These are phyloP conservation scores for Bimastos eiseni DNA, from an alignment of 2,888 invertebrate species.

Conservation along the genomic window DNA sequence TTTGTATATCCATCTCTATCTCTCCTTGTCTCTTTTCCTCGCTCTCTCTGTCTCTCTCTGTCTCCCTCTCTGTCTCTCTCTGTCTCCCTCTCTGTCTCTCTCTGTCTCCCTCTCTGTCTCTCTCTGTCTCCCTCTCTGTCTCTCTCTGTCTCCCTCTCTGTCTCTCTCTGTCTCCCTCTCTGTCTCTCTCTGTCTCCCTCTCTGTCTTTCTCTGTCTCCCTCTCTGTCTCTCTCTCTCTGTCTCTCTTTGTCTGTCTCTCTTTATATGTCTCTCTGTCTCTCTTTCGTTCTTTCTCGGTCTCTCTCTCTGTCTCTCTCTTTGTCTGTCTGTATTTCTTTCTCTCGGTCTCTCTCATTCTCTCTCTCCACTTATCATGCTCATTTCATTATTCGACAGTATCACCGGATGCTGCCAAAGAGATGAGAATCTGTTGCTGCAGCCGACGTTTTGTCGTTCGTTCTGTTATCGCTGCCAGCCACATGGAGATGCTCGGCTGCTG, in stretches of 20 bases:
- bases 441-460: background rate
- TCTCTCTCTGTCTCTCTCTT: background rate
- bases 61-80: background rate
- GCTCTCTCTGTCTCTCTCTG: background rate
- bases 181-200: no score
- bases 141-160: no score
- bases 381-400: background rate
- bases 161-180: no score
- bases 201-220: no score
- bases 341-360: background rate
- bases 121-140: no score
- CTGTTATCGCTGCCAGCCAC: background rate
- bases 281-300: no score
- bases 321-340: background rate
- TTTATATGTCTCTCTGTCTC: no score
- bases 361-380: background rate
- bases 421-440: background rate
- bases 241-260: no score
- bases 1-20: no score
- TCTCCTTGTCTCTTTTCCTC: background rate
- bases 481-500: background rate
- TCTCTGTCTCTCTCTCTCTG: no score
- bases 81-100: background rate
- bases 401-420: background rate
- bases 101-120: no score